Evolutionary conservation across 2,797 vertebrate species (phyloP).

Genomic region (Lindbergichthys nudifrons): DNA sequence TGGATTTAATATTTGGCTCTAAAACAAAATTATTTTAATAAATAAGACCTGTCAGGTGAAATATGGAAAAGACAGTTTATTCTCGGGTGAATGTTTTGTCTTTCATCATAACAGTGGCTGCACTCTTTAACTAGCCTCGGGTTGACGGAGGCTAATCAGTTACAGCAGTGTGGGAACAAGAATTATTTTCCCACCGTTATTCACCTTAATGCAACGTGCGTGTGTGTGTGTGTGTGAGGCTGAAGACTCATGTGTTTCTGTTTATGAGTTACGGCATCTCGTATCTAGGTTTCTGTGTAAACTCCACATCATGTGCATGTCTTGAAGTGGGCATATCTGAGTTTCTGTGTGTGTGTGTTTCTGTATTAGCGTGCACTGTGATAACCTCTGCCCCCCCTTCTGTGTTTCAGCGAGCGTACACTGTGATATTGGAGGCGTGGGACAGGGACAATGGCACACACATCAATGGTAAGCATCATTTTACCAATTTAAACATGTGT

Average conservation of each 20-base stretch:
- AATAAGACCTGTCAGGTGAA: neutral
- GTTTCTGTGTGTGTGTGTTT: constrained; percentile 32
- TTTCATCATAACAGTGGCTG: constrained; percentile 12
- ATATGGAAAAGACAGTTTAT: neutral
- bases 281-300: constrained; percentile 48
- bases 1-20: neutral
- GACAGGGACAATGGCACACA: constrained; percentile 92
- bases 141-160: constrained; percentile 60
- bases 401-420: constrained; percentile 90
- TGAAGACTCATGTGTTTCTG: neutral
- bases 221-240: neutral
- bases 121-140: constrained; percentile 50
- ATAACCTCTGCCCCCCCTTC: constrained; percentile 59
- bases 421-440: constrained; percentile 94
- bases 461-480: constrained; percentile 85
- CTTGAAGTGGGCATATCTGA: constrained; percentile 22
- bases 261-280: constrained; percentile 32
- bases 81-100: constrained; percentile 43
- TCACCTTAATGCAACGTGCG: constrained; percentile 25
- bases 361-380: constrained; percentile 35
- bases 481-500: neutral
- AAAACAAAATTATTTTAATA: neutral
- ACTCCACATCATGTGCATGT: constrained; percentile 14
- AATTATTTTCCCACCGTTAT: constrained; percentile 58
- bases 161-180: constrained; percentile 68